Base-by-base conservation (phyloP, 2,888 invertebrate species). In the Drosophila mercatorum region DNA sequence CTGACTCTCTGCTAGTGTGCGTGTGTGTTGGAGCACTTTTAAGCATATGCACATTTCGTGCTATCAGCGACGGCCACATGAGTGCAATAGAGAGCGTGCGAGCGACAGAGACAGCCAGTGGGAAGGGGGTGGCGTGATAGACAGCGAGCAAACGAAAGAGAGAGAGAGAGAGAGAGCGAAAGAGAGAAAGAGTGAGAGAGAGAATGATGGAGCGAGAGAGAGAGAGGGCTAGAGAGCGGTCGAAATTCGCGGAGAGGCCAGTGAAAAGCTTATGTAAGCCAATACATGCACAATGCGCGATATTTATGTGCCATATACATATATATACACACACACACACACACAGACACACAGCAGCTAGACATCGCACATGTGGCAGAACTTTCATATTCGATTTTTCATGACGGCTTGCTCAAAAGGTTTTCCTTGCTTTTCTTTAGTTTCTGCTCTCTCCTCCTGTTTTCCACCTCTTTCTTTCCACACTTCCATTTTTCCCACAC, bases 41-140 rank as follows among this genome's bases (percentile, higher is more conserved):
- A 81, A 89, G 75, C 84, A 84, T 84, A 84, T 89, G 90, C 90
- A 89, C 84, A 85, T 89, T 89, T 85, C 86, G 85, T 89, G 89
- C 90, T 88, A 89, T 88, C 85, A 84, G 80, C 86, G 66, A 66
- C 78, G 78, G 68, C 78, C 81, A 83, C 69, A 81, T 81, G 73
- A 77, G 72, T 72, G 77, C 64, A 66, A 76, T 80, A 57, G 80
- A 72, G 66, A 79, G 65, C 75, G 40, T 46, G 69, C 28, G 41
- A 36, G 44, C 17, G 61, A 83, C 67, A 70, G 81, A 76, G 69
- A 82, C 58, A 68, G 70, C 52, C 38, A 49, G 34, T 36, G 55
- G 55, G 36, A 26, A 28, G 49, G 36, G 36, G 40, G 36, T 14
- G 46, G 40, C 28, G 17, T 51, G 51, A 40, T 28, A 31, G 44